Evolutionary conservation across 1,140 invertebrate genomes (phyloP), one percentile per base, ranked within the genome.

Genomic region (Pseudomyrmex gracilis): DNA sequence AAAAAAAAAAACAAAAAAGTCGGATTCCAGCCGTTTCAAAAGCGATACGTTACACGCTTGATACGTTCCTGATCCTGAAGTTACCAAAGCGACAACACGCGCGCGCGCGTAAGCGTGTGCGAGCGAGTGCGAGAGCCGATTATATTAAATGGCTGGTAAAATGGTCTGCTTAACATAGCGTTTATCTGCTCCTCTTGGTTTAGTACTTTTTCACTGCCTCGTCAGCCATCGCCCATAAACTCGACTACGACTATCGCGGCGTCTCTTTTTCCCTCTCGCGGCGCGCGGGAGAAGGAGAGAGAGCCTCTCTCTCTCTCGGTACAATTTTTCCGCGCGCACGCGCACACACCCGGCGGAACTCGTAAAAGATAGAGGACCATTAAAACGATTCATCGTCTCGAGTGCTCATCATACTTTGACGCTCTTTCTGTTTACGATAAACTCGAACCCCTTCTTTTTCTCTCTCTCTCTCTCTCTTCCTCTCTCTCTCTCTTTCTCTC

Each of bases 191-290:
- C 92, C 91, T 94, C 93, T 93, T 90, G 90, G 91, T 94, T 94
- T 94, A 94, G 87, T 94, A 93, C 93, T 94, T 94, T 94, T 94
- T 94, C 93, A 94, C 93, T 92, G 92, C 93, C 93, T 93, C 93
- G 93, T 94, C 93, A 94, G 92, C 92, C 93, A 93, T 93, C 93
- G 92, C 88, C 93, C 92, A 93, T 94, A 94, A 94, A 94, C 92
- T 92, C 90, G 86, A 85, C 87, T 89, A 87, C 87, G 85, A 83
- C 67, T 84, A 80, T 87, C 86, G 22, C 74, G 34, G 78, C 66
- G 61, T 74, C 49, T 82, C 85, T 71, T 64, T 80, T 63, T 34
- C 5, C 15, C 45, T n/a, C 5, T 24, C 60, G 8, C 47, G 12
- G 53, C 61, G 53, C 61, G 53, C 53, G 68, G 58, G 43, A 73